Conservation (phyloP, 2,888 invertebrate genomes). For the Rhabditophanes sp. region DNA sequence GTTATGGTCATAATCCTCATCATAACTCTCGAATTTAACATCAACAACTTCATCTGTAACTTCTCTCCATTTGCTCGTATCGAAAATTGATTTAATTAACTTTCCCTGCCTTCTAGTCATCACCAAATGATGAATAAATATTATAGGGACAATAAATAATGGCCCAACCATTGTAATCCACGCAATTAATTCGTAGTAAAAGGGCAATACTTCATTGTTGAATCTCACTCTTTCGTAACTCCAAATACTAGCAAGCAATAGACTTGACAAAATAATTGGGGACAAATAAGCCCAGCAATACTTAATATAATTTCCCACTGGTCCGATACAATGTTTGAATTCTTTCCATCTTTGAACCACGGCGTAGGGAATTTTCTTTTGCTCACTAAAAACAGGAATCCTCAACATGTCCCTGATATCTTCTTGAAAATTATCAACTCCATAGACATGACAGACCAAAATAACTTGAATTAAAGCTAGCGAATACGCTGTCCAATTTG, state of each 20-base stretch:
- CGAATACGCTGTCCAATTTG: conserved; percentile 39
- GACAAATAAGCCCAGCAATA: conserved; percentile 31
- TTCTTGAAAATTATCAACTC: conserved; percentile 30
- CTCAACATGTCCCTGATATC: conserved; percentile 27
- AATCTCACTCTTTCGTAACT: conserved; percentile 20
- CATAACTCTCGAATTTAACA: background rate
- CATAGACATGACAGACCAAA: conserved; percentile 35
- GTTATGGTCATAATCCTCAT: conserved; percentile 1
- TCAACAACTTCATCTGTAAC: conserved; percentile 7
- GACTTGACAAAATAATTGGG: conserved; percentile 22
- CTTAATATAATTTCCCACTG: conserved; percentile 33
- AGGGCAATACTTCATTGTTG: conserved; percentile 15
- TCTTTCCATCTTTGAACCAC: conserved; percentile 3
- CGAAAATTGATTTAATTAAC: conserved; percentile 6
- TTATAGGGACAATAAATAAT: conserved; percentile 22
- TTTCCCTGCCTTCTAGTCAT: conserved; percentile 14
- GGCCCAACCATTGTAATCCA: conserved; percentile 37
- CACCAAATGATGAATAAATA: conserved; percentile 16
- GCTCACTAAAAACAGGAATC: conserved; percentile 2
- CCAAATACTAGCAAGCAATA: conserved; percentile 18
- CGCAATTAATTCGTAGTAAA: conserved; percentile 28
- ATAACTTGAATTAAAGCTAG: conserved; percentile 24
- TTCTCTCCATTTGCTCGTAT: no score
- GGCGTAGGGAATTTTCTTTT: background rate
- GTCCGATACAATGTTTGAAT: conserved; percentile 21